Base-by-base conservation (phyloP, 2,797 vertebrate species). In the Anguilla pacifica region DNA sequence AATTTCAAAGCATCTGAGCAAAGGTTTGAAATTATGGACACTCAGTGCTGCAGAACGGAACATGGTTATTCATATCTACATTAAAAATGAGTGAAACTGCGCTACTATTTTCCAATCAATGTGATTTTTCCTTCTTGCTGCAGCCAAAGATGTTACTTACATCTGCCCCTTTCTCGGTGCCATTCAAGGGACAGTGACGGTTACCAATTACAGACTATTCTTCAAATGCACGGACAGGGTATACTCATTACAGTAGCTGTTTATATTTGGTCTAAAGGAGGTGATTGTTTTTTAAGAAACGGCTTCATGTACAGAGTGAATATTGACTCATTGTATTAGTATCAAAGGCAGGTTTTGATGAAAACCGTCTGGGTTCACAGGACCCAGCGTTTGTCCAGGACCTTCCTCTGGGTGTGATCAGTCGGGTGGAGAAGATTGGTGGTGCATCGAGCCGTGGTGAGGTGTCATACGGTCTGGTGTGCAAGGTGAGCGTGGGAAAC, bases 181-280 rank as follows among this genome's bases (percentile, higher is more conserved):
- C 81, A 93, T 99, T 85, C 96, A 97, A 92, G 99, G 99, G 93
- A 97, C 95, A 0, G 93, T 99, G 90, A 98, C 97, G 0, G 96
- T 99, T 88, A 99, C 98, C 87, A 99, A 98, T 96, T 99, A 99
- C 93, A 97, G 98, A 87, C 95, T 99, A n/a, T 99, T 98, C 95
- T 99, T 99, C 94, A 99, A 97, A 94, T 97, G 97, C 93, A 97
- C 97, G 92, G 98, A 98, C 94, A 96, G 97, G 97, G 98, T 99
- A 96, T 95, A 95, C 89, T 22, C 91, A 79, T 53, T 9, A 25
- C 43, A 82, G 3, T 2, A n/a, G 79, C 25, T 72, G n/a, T 77
- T 43, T 77, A 3, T 43, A 43, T 77, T 39, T 43, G 19, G 74
- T 43, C 19, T 15, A 15, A 74, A 74, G 70, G 70, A 74, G 28